phyloP scores from a whole-genome alignment of 1,140 invertebrate genomes.

The Papilio glaucus region DNA sequence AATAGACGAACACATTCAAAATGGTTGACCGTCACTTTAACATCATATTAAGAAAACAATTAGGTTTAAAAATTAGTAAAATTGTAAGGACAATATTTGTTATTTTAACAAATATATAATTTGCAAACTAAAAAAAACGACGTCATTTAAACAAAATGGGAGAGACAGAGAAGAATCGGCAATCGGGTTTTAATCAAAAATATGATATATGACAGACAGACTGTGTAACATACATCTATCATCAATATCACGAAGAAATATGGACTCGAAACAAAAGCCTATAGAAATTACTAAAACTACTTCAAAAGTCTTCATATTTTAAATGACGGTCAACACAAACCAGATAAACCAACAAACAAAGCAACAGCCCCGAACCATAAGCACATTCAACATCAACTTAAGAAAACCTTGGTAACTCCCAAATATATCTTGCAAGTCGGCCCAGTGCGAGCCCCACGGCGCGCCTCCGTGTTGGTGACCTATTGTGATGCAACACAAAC shows the following conservation, averaged over 20 bases:
- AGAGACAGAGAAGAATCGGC: no score
- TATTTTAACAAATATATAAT: no score
- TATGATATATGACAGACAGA: no score
- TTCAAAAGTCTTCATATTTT: background rate
- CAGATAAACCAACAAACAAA: constrained; percentile 13
- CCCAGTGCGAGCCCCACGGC: constrained; percentile 48
- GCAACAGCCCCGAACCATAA: constrained; percentile 12
- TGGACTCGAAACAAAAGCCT: no score
- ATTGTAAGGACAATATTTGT: no score
- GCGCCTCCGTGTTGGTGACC: constrained; percentile 39
- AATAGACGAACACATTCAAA: constrained; percentile 8
- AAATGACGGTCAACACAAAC: constrained; percentile 24
- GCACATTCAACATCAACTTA: constrained; percentile 14
- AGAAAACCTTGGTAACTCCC: constrained; percentile 50
- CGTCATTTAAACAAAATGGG: no score
- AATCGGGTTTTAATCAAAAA: no score
- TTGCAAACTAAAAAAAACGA: no score
- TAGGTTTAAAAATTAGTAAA: no score
- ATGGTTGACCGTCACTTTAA: constrained; percentile 17
- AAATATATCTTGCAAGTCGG: constrained; percentile 54
- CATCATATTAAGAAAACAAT: background rate
- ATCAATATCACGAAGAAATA: no score
- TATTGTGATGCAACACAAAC: constrained; percentile 31
- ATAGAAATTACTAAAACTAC: background rate
- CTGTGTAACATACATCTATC: no score